Evolutionary conservation across 2,113 vertebrate species (phyloP).

Genomic region (Syngnathus typhle): DNA sequence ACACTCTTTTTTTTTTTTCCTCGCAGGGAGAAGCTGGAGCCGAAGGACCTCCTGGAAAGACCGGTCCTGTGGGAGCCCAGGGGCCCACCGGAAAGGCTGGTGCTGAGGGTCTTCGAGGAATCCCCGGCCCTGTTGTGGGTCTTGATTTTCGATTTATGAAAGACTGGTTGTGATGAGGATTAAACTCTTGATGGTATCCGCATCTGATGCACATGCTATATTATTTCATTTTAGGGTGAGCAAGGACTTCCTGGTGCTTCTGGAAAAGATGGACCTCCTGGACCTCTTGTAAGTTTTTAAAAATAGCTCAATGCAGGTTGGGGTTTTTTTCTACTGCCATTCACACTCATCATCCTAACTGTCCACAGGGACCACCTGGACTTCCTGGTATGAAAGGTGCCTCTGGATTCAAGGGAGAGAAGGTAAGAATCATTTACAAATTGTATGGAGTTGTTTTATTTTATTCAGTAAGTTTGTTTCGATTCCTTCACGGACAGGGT

Average conservation of each 20-base stretch:
- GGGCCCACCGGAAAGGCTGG: conserved; percentile 89
- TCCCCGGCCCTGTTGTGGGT: conserved; percentile 91
- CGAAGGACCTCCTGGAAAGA: conserved; percentile 91
- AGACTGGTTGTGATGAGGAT: neutral
- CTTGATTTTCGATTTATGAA: neutral
- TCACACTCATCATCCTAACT: neutral
- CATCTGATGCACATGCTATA: neutral
- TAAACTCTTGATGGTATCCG: neutral
- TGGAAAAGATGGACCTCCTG: conserved; percentile 90
- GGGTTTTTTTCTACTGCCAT: conserved; percentile 1
- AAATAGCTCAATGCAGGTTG: neutral
- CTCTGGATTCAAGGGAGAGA: conserved; percentile 91
- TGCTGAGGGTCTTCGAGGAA: conserved; percentile 89
- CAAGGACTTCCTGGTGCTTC: conserved; percentile 90
- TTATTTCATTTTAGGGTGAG: conserved; percentile 78
- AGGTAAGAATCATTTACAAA: conserved; percentile 69
- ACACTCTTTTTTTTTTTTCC: neutral
- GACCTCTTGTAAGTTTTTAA: conserved; percentile 79
- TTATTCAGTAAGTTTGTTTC: neutral
- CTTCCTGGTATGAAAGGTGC: conserved; percentile 94
- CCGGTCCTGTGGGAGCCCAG: conserved; percentile 91
- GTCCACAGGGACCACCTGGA: conserved; percentile 85
- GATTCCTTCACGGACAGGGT: conserved; percentile 68
- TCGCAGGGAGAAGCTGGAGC: conserved; percentile 87
- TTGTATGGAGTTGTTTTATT: neutral